Evolutionary conservation across 1,140 invertebrate genomes (phyloP).

Genomic region (Penaeus chinensis): DNA sequence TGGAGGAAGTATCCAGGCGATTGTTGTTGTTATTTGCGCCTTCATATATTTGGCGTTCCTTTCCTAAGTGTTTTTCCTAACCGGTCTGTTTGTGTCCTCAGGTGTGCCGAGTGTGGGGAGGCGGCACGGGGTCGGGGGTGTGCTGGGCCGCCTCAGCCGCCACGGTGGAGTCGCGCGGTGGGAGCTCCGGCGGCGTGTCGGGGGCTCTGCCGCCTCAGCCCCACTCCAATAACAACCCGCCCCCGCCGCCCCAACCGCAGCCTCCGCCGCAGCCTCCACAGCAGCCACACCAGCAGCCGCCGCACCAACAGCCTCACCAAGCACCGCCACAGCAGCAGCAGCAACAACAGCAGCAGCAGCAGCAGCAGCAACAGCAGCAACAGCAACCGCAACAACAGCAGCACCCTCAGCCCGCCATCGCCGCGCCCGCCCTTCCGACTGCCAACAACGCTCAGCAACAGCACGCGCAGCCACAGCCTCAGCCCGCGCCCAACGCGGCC

Average conservation of each 20-base stretch:
- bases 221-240: slow-evolving; percentile 41
- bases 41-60: no score
- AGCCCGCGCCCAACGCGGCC: slow-evolving; percentile 8
- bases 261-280: slow-evolving; percentile 34
- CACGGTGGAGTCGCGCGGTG: slow-evolving; percentile 55
- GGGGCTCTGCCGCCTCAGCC: slow-evolving; percentile 46
- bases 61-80: slow-evolving; percentile 3
- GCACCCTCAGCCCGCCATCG: slow-evolving; percentile 37
- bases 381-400: neutral
- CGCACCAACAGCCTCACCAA: neutral
- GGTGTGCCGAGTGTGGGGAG: slow-evolving; percentile 42
- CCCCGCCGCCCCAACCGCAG: slow-evolving; percentile 44
- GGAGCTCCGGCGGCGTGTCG: slow-evolving; percentile 45
- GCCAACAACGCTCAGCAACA: slow-evolving; percentile 25
- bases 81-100: neutral
- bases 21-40: no score
- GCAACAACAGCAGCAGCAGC: slow-evolving; percentile 5
- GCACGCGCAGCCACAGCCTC: slow-evolving; percentile 22
- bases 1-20: no score
- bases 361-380: no score
- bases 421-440: slow-evolving; percentile 33
- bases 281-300: slow-evolving; percentile 29
- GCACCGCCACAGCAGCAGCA: slow-evolving; percentile 25
- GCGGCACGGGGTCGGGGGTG: slow-evolving; percentile 35
- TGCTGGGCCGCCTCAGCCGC: slow-evolving; percentile 51